Evolutionary conservation across 2,888 invertebrate genomes (phyloP), one percentile per base, ranked within the genome.

Genomic region (Coronaproctus castanopsis): DNA sequence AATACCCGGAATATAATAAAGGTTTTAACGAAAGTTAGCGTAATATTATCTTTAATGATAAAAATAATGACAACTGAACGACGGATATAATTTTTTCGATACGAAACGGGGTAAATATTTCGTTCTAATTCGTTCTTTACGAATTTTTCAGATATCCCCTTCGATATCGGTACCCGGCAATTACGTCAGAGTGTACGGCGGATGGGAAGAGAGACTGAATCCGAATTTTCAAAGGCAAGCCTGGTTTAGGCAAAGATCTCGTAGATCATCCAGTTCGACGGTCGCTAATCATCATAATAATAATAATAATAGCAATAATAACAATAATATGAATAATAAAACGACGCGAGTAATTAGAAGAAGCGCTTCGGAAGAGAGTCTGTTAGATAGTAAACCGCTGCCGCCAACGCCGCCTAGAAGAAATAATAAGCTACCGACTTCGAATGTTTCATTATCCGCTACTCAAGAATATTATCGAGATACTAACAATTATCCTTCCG

Each of bases 111-210:
- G n/a, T n/a, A n/a, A n/a, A n/a, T n/a, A n/a, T n/a, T n/a, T n/a
- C n/a, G n/a, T n/a, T n/a, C n/a, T n/a, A n/a, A n/a, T n/a, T n/a
- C n/a, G n/a, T n/a, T n/a, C n/a, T n/a, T n/a, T n/a, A n/a, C n/a
- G n/a, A n/a, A n/a, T 1, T 54, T 61, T 61, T 2, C 57, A 67
- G 67, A 67, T 67, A n/a, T 67, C 66, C 36, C 64, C 68, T 14
- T 67, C 69, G 5, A 62, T 67, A 56, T 68, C 68, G 72, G 70
- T 77, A 74, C 68, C 77, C 73, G 75, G 76, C 70, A 66, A 77
- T 64, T 81, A 81, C 69, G 76, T 79, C 2, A 75, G 80, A 60
- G 80, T 80, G 1, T 81, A 81, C 68, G 75, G 77, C 1, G 79
- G 78, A 23, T 81, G 80, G 81, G 80, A 81, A 66, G 75, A 76